phyloP scores from a whole-genome alignment of 2,888 invertebrate genomes.

The Drosophila longiperda region DNA sequence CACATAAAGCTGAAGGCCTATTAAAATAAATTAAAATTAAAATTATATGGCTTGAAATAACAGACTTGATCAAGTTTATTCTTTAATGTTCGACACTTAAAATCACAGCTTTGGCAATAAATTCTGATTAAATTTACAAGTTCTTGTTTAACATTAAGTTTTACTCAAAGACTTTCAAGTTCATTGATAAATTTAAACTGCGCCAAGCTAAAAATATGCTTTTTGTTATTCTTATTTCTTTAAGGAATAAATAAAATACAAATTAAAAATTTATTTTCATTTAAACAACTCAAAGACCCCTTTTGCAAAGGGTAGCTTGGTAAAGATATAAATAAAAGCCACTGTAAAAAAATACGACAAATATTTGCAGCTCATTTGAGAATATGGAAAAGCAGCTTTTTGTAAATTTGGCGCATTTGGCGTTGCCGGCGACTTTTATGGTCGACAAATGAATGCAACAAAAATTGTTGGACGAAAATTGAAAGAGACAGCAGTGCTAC shows the following conservation, averaged over 20 bases:
- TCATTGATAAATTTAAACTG: not conserved
- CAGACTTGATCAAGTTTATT: not conserved
- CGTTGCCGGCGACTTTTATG: conserved; percentile 75
- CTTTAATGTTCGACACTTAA: not conserved
- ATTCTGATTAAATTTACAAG: not conserved
- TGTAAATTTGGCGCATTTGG: conserved; percentile 67
- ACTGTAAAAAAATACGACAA: conserved; percentile 50
- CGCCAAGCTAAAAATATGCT: not conserved
- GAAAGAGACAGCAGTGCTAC: conserved; percentile 74
- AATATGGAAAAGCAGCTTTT: conserved; percentile 71
- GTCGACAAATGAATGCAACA: conserved; percentile 77
- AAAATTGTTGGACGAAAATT: conserved; percentile 74
- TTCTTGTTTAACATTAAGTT: not conserved
- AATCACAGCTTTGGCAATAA: not conserved
- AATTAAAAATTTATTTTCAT: not conserved
- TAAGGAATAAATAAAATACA: not conserved
- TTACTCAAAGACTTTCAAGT: not conserved
- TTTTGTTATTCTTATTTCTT: not conserved
- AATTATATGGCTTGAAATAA: not conserved
- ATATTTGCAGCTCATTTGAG: conserved; percentile 62
- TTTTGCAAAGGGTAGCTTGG: conserved; percentile 19
- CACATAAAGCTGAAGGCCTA: not conserved
- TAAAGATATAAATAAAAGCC: conserved; percentile 16
- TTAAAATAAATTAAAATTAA: not conserved
- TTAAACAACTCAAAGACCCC: not conserved